Percentiles rank a stretch among this genome's conserved stretches.
phyloP scores from a whole-genome alignment of 1,140 invertebrate species.

The Drosophila pseudoananassae region DNA sequence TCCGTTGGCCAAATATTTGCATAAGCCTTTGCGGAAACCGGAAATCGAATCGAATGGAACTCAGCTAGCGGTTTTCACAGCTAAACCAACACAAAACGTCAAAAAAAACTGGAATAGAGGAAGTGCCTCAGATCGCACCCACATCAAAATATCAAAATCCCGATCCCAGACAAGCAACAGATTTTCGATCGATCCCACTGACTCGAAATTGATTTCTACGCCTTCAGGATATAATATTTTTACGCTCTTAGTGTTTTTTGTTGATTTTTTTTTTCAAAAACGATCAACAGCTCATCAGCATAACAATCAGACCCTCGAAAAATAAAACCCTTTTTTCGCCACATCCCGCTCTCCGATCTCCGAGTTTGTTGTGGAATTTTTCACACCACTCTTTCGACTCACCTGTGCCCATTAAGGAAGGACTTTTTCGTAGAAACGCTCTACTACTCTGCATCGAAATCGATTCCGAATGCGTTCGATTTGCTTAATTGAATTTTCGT shows the following conservation, averaged over 20 bases:
- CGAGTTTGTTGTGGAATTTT: constrained; percentile 33
- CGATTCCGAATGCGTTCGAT: constrained; percentile 65
- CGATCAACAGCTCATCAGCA: constrained; percentile 56
- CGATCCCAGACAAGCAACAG: constrained; percentile 43
- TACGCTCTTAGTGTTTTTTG: background rate
- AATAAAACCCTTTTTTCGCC: constrained; percentile 56
- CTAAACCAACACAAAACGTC: constrained; percentile 56
- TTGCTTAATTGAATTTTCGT: constrained; percentile 75
- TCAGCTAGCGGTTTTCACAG: constrained; percentile 55
- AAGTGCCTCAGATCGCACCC: constrained; percentile 27
- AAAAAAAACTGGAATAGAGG: background rate
- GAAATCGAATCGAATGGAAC: constrained; percentile 31
- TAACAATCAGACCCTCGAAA: constrained; percentile 44
- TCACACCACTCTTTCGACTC: constrained; percentile 42
- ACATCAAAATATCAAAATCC: constrained; percentile 38
- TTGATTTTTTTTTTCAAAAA: background rate
- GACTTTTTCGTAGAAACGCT: constrained; percentile 64
- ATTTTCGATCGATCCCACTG: constrained; percentile 48
- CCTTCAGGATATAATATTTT: constrained; percentile 12
- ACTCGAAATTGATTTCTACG: constrained; percentile 66
- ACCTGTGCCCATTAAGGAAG: constrained; percentile 37
- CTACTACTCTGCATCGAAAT: constrained; percentile 40
- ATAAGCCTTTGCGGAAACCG: constrained; percentile 64
- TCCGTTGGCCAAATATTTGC: constrained; percentile 66
- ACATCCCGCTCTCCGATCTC: background rate